Percentiles rank a stretch among this genome's conserved stretches.
Conservation (phyloP, 1,140 invertebrate species). For the Dolichoris vasculosae region DNA sequence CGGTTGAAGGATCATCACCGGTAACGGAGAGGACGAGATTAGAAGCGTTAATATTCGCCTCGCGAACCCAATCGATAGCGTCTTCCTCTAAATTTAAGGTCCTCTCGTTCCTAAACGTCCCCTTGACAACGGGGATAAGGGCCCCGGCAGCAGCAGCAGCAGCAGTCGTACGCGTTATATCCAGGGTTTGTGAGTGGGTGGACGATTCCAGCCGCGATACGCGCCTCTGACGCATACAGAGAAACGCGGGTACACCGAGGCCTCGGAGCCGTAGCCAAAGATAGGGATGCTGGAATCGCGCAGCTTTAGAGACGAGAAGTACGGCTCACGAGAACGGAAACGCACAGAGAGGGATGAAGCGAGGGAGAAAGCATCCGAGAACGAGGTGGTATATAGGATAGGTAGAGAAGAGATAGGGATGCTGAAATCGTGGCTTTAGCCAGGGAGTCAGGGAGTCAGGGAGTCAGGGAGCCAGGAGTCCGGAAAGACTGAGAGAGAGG, state of each 20-base stretch:
- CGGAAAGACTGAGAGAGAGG: slow-evolving; percentile 37
- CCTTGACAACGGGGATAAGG: background rate
- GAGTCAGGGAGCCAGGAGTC: background rate
- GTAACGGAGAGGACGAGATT: background rate
- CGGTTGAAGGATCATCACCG: background rate
- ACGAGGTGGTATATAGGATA: slow-evolving; percentile 28
- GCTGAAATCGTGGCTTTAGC: slow-evolving; percentile 32
- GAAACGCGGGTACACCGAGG: background rate
- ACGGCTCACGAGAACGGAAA: background rate
- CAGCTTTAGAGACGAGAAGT: background rate
- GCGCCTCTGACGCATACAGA: background rate
- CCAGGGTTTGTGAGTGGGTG: background rate
- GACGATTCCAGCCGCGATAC: background rate
- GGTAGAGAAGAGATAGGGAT: slow-evolving; percentile 48
- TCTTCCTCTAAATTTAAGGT: background rate
- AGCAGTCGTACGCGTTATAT: background rate
- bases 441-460: background rate
- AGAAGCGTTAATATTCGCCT: background rate
- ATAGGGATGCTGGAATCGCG: background rate
- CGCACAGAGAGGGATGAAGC: background rate
- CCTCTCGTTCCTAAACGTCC: background rate
- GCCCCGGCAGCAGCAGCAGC: too few relatives aligned
- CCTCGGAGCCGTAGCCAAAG: background rate
- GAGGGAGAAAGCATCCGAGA: slow-evolving; percentile 22
- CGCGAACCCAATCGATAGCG: background rate